Base-by-base conservation (phyloP, 2,888 invertebrate genomes). In the Leptarthrus brevirostris region DNA sequence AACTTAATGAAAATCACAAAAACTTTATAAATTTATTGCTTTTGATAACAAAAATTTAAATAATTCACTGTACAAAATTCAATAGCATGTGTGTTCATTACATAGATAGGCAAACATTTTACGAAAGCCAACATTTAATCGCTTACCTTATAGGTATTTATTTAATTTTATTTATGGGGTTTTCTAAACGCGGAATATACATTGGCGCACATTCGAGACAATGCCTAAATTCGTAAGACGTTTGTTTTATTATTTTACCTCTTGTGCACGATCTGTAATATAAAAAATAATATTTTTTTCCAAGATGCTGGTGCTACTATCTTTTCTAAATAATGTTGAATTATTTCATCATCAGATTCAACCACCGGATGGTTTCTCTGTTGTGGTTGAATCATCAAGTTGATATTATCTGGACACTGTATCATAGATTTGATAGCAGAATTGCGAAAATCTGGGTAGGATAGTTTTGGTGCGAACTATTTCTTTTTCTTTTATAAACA, bases 371-470 rank as follows among this genome's bases (percentile, higher is more conserved):
- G 54, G 54, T 54, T 54, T 24, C n/a, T 24, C 54, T 58, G 58
- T 56, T 56, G 56, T 56, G 56, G 16, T 24, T 56, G 58, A 58
- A 58, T 58, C 58, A 58, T 58, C 34, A 34, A 34, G 14, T n/a
- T 58, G 14, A 58, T 58, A 18, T 58, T 58, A 58, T 16, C 58
- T 58, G 58, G 56, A 34, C 34, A 58, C 34, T 54, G 54, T 54
- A 54, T 58, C 58, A 34, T 58, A 58, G 58, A 58, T 16, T 58
- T 58, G 34, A 58, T 58, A 30, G 8, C 30, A 30, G 30, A 30
- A 8, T 30, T 30, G 30, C 30, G 30, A 30, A 30, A 30, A 30
- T 30, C 30, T 30, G 30, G 30, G 8, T 30, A 30, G 8, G 30
- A 30, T 8, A 30, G 3, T 30, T 30, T 30, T 30, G 30, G 30